Conservation (phyloP, 2,888 invertebrate genomes). For the Norana najaformis region DNA sequence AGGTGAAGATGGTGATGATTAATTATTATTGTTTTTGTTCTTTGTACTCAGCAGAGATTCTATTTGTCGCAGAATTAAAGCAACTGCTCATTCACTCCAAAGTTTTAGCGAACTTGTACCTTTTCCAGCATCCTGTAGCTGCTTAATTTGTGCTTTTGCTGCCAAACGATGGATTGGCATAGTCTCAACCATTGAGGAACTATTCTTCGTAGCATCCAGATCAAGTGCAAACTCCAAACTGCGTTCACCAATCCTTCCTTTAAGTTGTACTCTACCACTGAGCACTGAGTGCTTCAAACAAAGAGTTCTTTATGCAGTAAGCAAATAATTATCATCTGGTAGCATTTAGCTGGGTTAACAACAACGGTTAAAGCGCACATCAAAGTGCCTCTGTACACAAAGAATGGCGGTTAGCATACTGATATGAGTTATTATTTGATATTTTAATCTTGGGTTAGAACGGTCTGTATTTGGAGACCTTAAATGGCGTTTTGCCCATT, state of each 20-base stretch:
- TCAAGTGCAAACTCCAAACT: constrained; percentile 30
- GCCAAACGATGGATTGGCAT: constrained; percentile 38
- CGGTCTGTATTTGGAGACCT: no score
- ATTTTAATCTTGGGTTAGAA: no score
- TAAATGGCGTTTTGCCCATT: no score
- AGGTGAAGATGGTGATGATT: no score
- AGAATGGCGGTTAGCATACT: no score
- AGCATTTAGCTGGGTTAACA: no score
- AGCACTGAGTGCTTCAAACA: neutral
- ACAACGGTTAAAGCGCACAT: no score
- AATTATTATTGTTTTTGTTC: no score
- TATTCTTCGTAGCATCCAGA: neutral
- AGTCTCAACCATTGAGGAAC: neutral
- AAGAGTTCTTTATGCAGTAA: neutral
- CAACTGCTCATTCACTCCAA: neutral
- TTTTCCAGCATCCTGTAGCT: constrained; percentile 32
- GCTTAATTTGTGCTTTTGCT: constrained; percentile 38
- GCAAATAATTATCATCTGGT: neutral
- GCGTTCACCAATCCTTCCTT: constrained; percentile 21
- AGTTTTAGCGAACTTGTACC: neutral
- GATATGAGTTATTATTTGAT: no score
- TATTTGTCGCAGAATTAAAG: no score
- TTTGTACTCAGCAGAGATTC: no score
- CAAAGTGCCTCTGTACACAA: no score
- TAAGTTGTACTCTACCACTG: constrained; percentile 24